Percentiles rank a stretch among this genome's conserved stretches.
phyloP scores from a whole-genome alignment of 2,113 vertebrate genomes.

The Baryphthengus martii region DNA sequence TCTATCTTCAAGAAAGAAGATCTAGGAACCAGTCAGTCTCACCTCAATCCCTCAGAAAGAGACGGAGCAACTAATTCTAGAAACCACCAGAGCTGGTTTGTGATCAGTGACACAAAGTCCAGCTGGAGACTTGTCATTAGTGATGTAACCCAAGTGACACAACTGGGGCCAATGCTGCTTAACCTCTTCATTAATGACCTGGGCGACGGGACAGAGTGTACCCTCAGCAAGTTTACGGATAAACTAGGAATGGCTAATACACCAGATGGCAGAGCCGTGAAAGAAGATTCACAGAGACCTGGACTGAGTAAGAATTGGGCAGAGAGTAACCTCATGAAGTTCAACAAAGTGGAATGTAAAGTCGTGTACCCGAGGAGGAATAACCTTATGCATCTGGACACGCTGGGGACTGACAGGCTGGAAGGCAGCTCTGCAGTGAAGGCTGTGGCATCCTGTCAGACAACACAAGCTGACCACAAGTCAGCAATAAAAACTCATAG shows the following conservation, averaged over 20 bases:
- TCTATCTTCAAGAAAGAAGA: too few relatives aligned
- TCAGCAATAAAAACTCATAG: neutral
- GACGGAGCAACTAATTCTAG: neutral
- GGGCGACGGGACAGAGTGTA: accelerated
- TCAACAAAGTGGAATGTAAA: neutral
- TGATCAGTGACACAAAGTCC: neutral
- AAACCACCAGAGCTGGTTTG: neutral
- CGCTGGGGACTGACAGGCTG: neutral
- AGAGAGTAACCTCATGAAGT: neutral
- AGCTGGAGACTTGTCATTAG: neutral
- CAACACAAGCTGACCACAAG: neutral
- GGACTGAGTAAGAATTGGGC: neutral
- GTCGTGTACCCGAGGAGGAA: neutral
- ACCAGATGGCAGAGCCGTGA: neutral
- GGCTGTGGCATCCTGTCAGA: neutral
- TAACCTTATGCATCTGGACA: neutral
- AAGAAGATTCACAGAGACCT: neutral
- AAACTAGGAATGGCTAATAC: neutral
- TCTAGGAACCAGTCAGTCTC: neutral
- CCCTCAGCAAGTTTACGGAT: neutral
- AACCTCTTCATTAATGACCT: neutral
- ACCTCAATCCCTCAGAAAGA: neutral
- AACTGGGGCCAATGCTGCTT: neutral
- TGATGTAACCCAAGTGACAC: neutral
- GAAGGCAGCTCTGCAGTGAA: neutral